Base-by-base conservation (phyloP, 2,888 invertebrate species). In the Spatulosminthurus flaviceps region DNA sequence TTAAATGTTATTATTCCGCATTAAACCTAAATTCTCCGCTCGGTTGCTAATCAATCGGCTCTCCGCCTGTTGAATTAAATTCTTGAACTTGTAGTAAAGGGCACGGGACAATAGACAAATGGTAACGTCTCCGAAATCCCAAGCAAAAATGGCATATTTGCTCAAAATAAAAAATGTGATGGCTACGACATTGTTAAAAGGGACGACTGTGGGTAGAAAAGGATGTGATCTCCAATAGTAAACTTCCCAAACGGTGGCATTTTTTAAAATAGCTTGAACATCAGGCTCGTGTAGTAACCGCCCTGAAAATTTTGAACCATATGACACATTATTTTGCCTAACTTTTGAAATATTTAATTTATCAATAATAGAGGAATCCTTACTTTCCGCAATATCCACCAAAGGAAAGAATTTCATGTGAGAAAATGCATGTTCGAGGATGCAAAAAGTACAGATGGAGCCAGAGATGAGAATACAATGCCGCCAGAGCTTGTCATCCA, bases 81-180 rank as follows among this genome's bases (percentile, higher is more conserved):
- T 24, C 28, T 82, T 80, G 61, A 84, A 83, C 61, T 82, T 82
- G 66, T 79, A 80, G 51, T 81, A 83, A 0, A 80, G 64, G 5
- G 81, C 83, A n/a, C 83, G 74, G 1, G 81, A 79, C 22, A 83
- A 66, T 0, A 82, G 75, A 1, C 82, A 74, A 9, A 81, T 79
- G 0, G 83, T 41, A 66, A 84, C 78, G 28, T 83, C 83, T 1
- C 82, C 82, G 71, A 82, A 83, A n/a, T 81, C 75, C 79, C 81
- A 79, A 1, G 83, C 82, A 60, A 83, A 82, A 19, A 84, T 81
- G 0, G 82, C 77, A 69, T 81, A 79, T 79, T 84, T 84, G 28
- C 82, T 82, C 61, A 80, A 79, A 0, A 84, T 1, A 60, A 84
- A 84, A 16, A 83, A 67, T 9, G 51, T 22, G n/a, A 84, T 66